Conservation (phyloP, 2,113 vertebrate species). For the Sinocyclocheilus anshuiensis region DNA sequence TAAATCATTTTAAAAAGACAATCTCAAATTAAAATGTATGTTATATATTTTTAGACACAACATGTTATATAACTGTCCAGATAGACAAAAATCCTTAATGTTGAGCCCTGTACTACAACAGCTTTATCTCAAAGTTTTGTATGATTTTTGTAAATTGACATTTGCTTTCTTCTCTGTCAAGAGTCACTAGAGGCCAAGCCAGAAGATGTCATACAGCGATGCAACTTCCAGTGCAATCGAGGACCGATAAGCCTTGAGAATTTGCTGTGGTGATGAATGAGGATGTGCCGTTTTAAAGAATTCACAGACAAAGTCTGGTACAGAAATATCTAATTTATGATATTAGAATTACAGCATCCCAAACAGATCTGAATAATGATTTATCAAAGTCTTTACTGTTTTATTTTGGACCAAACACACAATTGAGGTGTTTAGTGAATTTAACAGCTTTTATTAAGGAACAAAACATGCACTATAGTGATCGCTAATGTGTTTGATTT, state of each 20-base stretch:
- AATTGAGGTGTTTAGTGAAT: background rate
- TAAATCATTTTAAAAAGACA: background rate
- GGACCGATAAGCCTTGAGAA: background rate
- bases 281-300: background rate
- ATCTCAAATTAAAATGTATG: background rate
- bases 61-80: background rate
- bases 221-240: background rate
- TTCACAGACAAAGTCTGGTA: background rate
- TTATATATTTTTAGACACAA: background rate
- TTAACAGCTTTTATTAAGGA: background rate
- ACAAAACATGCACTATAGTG: background rate
- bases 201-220: background rate
- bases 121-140: background rate
- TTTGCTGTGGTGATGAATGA: background rate
- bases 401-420: background rate
- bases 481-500: background rate
- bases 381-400: background rate
- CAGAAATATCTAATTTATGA: background rate
- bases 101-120: slow-evolving; percentile 5
- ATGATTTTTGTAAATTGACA: background rate
- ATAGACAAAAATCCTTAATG: background rate
- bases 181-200: background rate
- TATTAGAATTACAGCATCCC: background rate
- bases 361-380: background rate
- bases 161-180: slow-evolving; percentile 12